phyloP scores from a whole-genome alignment of 1,140 invertebrate genomes.

The Coptotermes formosanus region DNA sequence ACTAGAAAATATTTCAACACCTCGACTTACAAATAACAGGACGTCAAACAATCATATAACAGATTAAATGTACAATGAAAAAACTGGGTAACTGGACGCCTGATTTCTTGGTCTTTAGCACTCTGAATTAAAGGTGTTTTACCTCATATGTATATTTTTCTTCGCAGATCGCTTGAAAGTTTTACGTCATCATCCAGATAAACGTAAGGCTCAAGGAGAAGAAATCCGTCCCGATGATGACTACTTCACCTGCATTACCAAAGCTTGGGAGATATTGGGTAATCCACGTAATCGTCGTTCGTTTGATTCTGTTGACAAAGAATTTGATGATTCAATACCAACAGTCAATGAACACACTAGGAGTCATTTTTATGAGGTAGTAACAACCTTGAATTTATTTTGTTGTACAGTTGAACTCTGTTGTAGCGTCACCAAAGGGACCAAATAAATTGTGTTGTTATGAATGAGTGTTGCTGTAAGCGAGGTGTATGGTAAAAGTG shows the following conservation, averaged over 20 bases:
- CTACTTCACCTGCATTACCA: slow-evolving; percentile 99
- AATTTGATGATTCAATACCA: slow-evolving; percentile 89
- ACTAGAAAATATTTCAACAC: too few species aligned
- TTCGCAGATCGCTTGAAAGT: slow-evolving; percentile 77
- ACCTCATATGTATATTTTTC: background rate
- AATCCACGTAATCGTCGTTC: slow-evolving; percentile 77
- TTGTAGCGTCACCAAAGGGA: too few species aligned
- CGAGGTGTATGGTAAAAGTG: too few species aligned
- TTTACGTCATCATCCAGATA: slow-evolving; percentile 96
- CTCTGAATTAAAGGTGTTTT: too few species aligned
- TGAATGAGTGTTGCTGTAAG: too few species aligned
- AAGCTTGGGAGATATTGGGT: slow-evolving; percentile 90
- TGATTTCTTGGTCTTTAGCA: too few species aligned
- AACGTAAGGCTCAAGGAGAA: slow-evolving; percentile 85
- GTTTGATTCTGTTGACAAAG: slow-evolving; percentile 95
- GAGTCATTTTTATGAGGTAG: slow-evolving; percentile 77
- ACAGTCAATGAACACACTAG: slow-evolving; percentile 67
- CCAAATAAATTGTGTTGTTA: too few species aligned
- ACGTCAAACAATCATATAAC: too few species aligned
- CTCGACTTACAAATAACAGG: too few species aligned
- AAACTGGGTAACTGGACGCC: too few species aligned
- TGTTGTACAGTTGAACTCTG: background rate
- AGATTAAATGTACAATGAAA: too few species aligned
- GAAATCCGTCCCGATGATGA: slow-evolving; percentile 83
- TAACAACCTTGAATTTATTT: background rate